phyloP scores from a whole-genome alignment of 2,113 vertebrate species.

The Seriola aureovittata region DNA sequence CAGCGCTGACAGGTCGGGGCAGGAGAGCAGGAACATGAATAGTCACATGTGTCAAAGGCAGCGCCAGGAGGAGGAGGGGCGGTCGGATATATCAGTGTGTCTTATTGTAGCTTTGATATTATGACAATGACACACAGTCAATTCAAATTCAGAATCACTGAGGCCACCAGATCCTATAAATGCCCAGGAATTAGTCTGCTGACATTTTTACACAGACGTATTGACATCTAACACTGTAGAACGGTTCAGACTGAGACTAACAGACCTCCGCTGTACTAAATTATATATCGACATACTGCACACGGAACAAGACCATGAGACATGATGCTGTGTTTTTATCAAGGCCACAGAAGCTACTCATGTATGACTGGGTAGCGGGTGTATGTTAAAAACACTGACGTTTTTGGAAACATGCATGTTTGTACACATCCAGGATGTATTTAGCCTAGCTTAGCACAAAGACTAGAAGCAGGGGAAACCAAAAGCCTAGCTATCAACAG shows the following conservation, averaged over 20 bases:
- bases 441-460: not conserved
- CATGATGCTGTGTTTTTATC: not conserved
- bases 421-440: too few relatives aligned
- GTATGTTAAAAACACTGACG: not conserved
- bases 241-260: not conserved
- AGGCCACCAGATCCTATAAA: conserved; percentile 38
- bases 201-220: conserved; percentile 61
- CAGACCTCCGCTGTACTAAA: not conserved
- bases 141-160: conserved; percentile 56
- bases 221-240: conserved; percentile 31
- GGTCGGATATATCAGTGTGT: conserved; percentile 59
- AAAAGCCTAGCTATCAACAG: not conserved
- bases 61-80: not conserved
- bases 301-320: not conserved
- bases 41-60: conserved; percentile 59
- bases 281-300: conserved; percentile 4
- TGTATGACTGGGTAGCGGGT: not conserved
- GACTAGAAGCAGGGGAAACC: too few relatives aligned
- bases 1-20: conserved; percentile 76
- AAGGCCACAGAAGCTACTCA: not conserved
- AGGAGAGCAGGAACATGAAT: conserved; percentile 65
- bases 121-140: conserved; percentile 73
- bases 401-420: too few relatives aligned
- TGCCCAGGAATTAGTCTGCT: conserved; percentile 57
- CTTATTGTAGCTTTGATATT: conserved; percentile 79